Conservation (phyloP, 1,140 invertebrate genomes). For the Nebria ingens region DNA sequence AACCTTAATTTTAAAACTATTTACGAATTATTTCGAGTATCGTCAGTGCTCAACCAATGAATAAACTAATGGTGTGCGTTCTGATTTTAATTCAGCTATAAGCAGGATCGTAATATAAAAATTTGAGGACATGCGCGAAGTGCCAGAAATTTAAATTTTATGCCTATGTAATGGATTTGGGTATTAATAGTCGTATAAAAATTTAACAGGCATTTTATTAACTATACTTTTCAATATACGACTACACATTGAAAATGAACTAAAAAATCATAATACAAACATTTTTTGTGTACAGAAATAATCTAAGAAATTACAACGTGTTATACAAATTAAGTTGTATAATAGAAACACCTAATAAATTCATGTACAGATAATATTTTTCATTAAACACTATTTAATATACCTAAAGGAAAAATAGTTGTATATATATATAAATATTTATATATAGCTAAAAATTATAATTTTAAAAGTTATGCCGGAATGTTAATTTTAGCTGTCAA, state of each 20-base stretch:
- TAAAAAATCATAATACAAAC: constrained; percentile 2
- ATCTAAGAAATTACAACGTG: constrained; percentile 1
- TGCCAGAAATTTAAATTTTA: background rate
- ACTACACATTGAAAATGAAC: constrained; percentile 3
- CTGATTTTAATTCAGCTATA: too few species aligned
- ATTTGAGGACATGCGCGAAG: background rate
- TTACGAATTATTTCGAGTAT: too few species aligned
- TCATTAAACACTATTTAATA: background rate
- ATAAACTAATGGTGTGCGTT: too few species aligned
- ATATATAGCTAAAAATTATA: too few species aligned
- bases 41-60: too few species aligned
- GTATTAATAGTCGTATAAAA: background rate
- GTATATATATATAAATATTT: background rate
- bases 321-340: constrained; percentile 3
- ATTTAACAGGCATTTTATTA: constrained; percentile 7
- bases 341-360: constrained; percentile 1
- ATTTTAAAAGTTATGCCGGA: too few species aligned
- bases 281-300: constrained; percentile 1
- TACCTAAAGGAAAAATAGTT: background rate
- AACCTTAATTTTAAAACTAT: too few species aligned
- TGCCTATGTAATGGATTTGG: too few species aligned
- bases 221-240: background rate
- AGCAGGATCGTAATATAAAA: too few species aligned
- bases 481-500: too few species aligned
- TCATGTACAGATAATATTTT: constrained; percentile 1